Base-by-base conservation (phyloP, 2,797 vertebrate genomes). In the Sarcoramphus papa region DNA sequence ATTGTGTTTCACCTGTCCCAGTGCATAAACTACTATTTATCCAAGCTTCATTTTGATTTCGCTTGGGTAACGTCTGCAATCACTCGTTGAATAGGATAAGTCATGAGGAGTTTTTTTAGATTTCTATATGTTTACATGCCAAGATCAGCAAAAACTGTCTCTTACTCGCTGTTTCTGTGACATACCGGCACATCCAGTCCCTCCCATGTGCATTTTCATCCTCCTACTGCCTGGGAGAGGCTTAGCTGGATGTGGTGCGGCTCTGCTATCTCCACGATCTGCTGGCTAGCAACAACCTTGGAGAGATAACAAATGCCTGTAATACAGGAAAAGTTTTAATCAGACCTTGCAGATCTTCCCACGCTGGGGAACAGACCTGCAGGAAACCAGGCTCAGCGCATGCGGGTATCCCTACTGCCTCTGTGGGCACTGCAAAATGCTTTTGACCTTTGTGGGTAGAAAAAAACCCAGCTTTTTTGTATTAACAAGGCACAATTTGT, bases 371-470 rank as follows among this genome's bases (percentile, higher is more conserved):
- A 43, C 19, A n/a, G 59, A 56, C 25, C 67, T 3, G 4, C 14
- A 21, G 57, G 37, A 41, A 81, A 28, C 17, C n/a, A n/a, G 25
- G 54, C 63, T n/a, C 23, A 7, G 72, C 3, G 7, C 50, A n/a
- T 0, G 1, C 2, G 2, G 33, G 19, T 64, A 45, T 21, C 9
- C 7, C 21, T 19, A 6, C 24, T 14, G 57, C 47, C 18, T 33
- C 62, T 43, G 43, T 13, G 31, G 48, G 31, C 35, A 43, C 37
- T 2, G 5, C 37, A 5, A 65, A 50, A 62, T 9, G 0, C 47
- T 76, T 82, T 19, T 19, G 20, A 75, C 14, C 14, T 41, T 73
- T 73, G 13, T 25, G 18, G 33, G 19, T 4, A 60, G 27, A 3
- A 51, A 60, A 27, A 40, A 7, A 0, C 0, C 12, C 41, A 14